phyloP scores from a whole-genome alignment of 2,888 invertebrate genomes.

The Heliconius sara region DNA sequence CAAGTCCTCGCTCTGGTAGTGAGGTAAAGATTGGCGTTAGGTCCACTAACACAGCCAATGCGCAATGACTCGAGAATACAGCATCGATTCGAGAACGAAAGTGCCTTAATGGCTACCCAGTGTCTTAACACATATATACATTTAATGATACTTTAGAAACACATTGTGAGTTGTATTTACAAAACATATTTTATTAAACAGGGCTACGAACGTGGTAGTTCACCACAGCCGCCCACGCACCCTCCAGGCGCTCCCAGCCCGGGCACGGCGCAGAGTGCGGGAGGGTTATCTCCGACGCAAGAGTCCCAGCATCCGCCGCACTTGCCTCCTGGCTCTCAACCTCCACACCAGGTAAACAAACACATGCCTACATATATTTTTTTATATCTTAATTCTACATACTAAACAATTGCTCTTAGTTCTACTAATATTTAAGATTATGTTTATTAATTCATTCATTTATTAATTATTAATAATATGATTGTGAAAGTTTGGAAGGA shows the following conservation, averaged over 20 bases:
- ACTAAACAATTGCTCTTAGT: not conserved
- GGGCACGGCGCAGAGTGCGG: constrained; percentile 71
- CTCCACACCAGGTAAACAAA: constrained; percentile 70
- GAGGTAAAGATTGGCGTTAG: too few species aligned
- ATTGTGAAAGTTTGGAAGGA: too few species aligned
- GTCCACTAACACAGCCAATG: too few species aligned
- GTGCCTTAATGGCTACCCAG: too few species aligned
- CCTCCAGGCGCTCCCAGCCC: constrained; percentile 79
- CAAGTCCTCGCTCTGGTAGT: too few species aligned
- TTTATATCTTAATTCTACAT: not conserved
- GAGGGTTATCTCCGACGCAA: constrained; percentile 77
- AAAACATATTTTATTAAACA: not conserved
- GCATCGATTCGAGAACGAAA: too few species aligned
- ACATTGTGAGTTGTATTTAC: not conserved
- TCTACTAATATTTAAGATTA: too few species aligned
- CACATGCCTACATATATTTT: not conserved
- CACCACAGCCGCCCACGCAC: constrained; percentile 75
- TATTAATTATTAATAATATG: too few species aligned
- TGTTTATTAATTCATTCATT: too few species aligned
- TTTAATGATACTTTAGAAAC: not conserved
- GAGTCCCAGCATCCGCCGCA: constrained; percentile 79
- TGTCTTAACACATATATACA: too few species aligned
- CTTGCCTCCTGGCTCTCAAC: constrained; percentile 75
- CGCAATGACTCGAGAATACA: too few species aligned
- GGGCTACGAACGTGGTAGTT: constrained; percentile 75